Conservation (phyloP, 2,888 invertebrate genomes). For the Tachina grossa region DNA sequence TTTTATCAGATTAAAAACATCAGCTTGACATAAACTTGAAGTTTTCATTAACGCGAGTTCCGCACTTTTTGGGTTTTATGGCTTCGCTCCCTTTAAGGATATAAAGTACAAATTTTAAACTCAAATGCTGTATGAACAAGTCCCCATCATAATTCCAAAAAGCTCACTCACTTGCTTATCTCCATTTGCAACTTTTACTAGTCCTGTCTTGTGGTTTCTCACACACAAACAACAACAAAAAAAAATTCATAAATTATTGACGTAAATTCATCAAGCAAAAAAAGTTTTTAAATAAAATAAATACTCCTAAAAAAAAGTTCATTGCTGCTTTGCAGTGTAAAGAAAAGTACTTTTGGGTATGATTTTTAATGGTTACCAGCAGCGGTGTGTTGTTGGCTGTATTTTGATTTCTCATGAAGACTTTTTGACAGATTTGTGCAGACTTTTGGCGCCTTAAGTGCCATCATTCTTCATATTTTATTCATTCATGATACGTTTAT, state of each 20-base stretch:
- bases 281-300: constrained; percentile 3
- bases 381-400: constrained; percentile 3
- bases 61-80: too few species aligned
- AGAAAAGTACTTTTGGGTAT: constrained; percentile 7
- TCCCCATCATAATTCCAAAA: neutral
- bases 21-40: too few species aligned
- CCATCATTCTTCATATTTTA: constrained; percentile 74
- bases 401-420: constrained; percentile 61
- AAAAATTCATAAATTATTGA: constrained; percentile 66
- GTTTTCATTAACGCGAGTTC: too few species aligned
- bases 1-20: too few species aligned
- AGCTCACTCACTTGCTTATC: neutral
- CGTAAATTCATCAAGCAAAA: constrained; percentile 54
- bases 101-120: too few species aligned
- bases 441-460: constrained; percentile 77
- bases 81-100: too few species aligned
- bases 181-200: neutral
- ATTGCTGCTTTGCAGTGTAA: neutral
- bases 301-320: constrained; percentile 19
- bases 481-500: constrained; percentile 56
- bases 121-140: too few species aligned
- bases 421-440: constrained; percentile 77
- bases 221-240: constrained; percentile 16
- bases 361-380: constrained; percentile 5
- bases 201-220: constrained; percentile 21